phyloP scores from a whole-genome alignment of 2,888 invertebrate genomes.

The Volucella inflata region DNA sequence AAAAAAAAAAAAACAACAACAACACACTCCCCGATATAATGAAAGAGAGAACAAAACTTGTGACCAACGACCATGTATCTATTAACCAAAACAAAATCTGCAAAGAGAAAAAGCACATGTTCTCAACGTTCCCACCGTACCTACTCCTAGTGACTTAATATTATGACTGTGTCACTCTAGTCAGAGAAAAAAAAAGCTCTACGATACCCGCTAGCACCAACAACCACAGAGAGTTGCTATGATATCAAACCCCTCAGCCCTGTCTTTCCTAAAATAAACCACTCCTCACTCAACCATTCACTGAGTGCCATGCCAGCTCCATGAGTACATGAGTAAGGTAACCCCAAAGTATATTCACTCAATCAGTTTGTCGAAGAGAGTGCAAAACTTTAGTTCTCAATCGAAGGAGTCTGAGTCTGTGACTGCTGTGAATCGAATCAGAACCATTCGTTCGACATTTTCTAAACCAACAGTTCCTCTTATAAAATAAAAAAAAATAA shows the following conservation, averaged over 20 bases:
- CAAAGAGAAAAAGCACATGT: constrained; percentile 67
- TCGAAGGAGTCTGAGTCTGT: constrained; percentile 59
- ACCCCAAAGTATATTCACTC: constrained; percentile 58
- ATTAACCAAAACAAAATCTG: constrained; percentile 46
- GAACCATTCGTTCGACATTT: constrained; percentile 30
- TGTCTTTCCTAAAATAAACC: constrained; percentile 3
- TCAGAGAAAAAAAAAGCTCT: constrained; percentile 50
- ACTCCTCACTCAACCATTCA: background rate
- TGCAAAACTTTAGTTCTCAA: constrained; percentile 73
- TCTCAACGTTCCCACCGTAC: background rate
- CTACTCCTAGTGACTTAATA: too few relatives aligned
- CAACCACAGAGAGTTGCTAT: constrained; percentile 27
- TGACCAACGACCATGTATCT: constrained; percentile 53
- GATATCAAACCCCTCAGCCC: constrained; percentile 29
- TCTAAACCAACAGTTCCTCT: constrained; percentile 51
- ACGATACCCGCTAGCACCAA: background rate
- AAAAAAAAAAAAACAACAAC: constrained; percentile 9
- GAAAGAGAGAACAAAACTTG: constrained; percentile 14
- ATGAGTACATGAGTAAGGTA: constrained; percentile 68
- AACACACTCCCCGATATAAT: background rate
- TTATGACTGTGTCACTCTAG: background rate
- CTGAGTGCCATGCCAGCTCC: constrained; percentile 23
- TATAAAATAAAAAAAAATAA: background rate
- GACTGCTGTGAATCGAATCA: constrained; percentile 50
- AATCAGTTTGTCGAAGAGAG: constrained; percentile 67